Base-by-base conservation (phyloP, 2,888 invertebrate genomes). In the Bellardia bayeri region DNA sequence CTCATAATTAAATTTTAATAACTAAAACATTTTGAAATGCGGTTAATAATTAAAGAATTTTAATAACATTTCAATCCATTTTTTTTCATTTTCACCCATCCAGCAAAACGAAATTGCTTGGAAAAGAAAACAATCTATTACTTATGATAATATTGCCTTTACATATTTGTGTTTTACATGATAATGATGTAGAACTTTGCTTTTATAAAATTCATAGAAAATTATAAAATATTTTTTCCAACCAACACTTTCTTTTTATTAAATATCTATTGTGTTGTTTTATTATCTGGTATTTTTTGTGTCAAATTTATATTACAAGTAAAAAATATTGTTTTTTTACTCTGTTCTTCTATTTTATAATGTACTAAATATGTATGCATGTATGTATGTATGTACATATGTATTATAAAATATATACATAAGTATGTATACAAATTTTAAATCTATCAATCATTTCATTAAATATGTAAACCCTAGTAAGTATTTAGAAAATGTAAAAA, bases 371-470 rank as follows among this genome's bases (percentile, higher is more conserved):
- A 30, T 23, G 23, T 23, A 23, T 23, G 23, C 1, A 23, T 23
- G 23, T 33, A 45, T 30, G 5, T 30, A 37, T 7, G 2, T 33
- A 23, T 23, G 23, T 33, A 45, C 14, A 2, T 30, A 37, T 7
- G 2, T 33, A 13, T 33, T 64, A 9, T 11, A 74, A 58, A 42
- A 45, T 42, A 9, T 14, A n/a, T 54, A 3, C 1, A 14, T 45
- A 11, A 76, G n/a, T 23, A 23, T 23, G 23, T 23, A 23, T 23
- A 23, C 23, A 68, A 63, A 9, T 54, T 33, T 9, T 2, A 69
- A 83, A 64, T 72, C 78, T 37, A 83, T 83, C 71, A 78, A 83
- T 83, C 83, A 83, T 78, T 37, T 78, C 23, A 71, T 83, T 66
- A 56, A 16, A 37, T 9, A 61, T 61, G 6, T 30, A n/a, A 74